Evolutionary conservation across 2,113 vertebrate genomes (phyloP), one percentile per base, ranked within the genome.

Genomic region (Mionectes macconnelli): DNA sequence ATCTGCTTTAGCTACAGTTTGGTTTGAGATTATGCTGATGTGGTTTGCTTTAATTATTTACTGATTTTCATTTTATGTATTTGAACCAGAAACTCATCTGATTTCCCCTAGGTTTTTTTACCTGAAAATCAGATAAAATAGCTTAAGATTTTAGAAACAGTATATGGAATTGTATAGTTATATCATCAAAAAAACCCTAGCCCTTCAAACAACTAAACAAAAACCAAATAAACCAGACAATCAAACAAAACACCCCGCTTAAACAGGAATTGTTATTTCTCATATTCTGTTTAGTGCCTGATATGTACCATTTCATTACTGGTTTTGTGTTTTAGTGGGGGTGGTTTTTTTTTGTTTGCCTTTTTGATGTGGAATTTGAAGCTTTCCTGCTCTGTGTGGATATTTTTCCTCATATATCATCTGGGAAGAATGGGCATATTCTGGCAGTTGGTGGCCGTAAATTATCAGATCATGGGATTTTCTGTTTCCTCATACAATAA

Each of bases 41-140:
- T 89, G 84, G 44, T 63, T 97, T 89, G 76, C 64, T 97, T 96
- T 97, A 96, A 97, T 94, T 97, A 92, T 95, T 94, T 91, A 74
- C 89, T 97, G 85, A 80, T 92, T 69, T 55, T 97, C 66, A 76
- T 93, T 89, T 93, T 86, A 75, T 69, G n/a, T 68, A 89, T 98
- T 96, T 93, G 92, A 98, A 92, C 24, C 17, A 75, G 68, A 42
- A 95, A 31, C 23, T 79, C 35, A 91, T 42, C 63, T 94, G 53
- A 42, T 92, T 90, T 94, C 87, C 68, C 49, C 69, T 95, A 79
- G 22, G 73, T 72, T 81, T 81, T 80, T 74, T 78, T 52, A 96
- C 82, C 64, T 89, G 68, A 94, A 95, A 83, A 84, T 91, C 53
- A 80, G 50, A 68, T 70, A 24, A 91, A 93, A 89, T 20, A 84